phyloP scores from a whole-genome alignment of 2,113 vertebrate species.

The Muntiacus muntjak region DNA sequence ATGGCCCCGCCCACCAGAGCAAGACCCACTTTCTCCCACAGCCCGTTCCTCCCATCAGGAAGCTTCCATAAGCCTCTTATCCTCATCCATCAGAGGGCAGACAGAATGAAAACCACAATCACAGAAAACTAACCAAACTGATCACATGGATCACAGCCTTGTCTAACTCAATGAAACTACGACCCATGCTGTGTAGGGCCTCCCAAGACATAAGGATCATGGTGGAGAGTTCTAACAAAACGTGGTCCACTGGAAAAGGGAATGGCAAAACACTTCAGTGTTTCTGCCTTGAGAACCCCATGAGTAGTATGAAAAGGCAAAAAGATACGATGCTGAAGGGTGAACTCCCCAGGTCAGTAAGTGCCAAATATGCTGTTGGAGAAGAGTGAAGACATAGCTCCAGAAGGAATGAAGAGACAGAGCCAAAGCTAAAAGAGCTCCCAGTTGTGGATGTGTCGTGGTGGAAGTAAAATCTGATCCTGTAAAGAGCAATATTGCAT shows the following conservation, averaged over 20 bases:
- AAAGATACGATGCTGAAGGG: neutral
- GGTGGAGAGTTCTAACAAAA: neutral
- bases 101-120: neutral
- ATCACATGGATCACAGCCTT: neutral
- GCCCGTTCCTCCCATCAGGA: neutral
- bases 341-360: neutral
- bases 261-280: neutral
- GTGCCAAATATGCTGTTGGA: neutral
- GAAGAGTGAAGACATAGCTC: neutral
- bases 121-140: neutral
- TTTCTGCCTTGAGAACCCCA: neutral
- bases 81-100: neutral
- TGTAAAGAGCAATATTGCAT: neutral
- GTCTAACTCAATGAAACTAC: neutral
- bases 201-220: neutral
- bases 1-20: neutral
- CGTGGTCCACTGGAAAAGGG: neutral
- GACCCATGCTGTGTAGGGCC: neutral
- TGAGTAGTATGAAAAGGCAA: neutral
- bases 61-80: neutral
- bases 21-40: neutral
- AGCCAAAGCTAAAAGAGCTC: neutral
- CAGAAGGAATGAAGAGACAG: neutral
- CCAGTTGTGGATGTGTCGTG: neutral
- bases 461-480: neutral